Conservation (phyloP, 92 coral and sea anemone species). For the Heteractis magnifica region DNA sequence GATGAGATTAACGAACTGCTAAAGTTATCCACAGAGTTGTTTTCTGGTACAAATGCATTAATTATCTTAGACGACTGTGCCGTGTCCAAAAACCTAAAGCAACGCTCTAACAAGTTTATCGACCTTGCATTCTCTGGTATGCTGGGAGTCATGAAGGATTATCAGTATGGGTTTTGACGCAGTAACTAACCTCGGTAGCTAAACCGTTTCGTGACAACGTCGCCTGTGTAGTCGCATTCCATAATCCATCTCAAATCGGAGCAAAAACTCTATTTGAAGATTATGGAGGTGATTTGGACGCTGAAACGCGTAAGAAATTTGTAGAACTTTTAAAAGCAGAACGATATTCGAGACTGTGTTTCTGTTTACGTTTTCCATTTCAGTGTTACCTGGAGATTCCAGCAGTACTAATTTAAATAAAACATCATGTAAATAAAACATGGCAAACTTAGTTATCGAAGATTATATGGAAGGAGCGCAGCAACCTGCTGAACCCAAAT, state of each 20-base stretch:
- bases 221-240: slow-evolving; percentile 51
- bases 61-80: slow-evolving; percentile 52
- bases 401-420: slow-evolving; percentile 18
- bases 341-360: slow-evolving; percentile 44
- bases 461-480: slow-evolving; percentile 41
- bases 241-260: slow-evolving; percentile 44
- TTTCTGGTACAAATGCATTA: slow-evolving; percentile 50
- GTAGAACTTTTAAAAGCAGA: slow-evolving; percentile 32
- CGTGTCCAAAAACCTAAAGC: slow-evolving; percentile 37
- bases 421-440: slow-evolving; percentile 12
- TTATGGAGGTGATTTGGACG: slow-evolving; percentile 45
- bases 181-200: slow-evolving; percentile 41
- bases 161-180: slow-evolving; percentile 55
- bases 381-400: slow-evolving; percentile 57
- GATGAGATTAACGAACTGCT: slow-evolving; percentile 50
- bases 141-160: slow-evolving; percentile 35
- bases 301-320: slow-evolving; percentile 37
- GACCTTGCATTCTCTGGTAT: slow-evolving; percentile 47
- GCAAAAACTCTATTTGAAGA: slow-evolving; percentile 58
- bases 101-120: slow-evolving; percentile 47
- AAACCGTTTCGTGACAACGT: slow-evolving; percentile 50
- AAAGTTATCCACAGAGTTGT: slow-evolving; percentile 14
- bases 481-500: slow-evolving; percentile 6
- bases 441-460: slow-evolving; percentile 19
- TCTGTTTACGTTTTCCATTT: slow-evolving; percentile 54